phyloP scores from a whole-genome alignment of 2,888 invertebrate genomes.

The Parelbella ahira region DNA sequence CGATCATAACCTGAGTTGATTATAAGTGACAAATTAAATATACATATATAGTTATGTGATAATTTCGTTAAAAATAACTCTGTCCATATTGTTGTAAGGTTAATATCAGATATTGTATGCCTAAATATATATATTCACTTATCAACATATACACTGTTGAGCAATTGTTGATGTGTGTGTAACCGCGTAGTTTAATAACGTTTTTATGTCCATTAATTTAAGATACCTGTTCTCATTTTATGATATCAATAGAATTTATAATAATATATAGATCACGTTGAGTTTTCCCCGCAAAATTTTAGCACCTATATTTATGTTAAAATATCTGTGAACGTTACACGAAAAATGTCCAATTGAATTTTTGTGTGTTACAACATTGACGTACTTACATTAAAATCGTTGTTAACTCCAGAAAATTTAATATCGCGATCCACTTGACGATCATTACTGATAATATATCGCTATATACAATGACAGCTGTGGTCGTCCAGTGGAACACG shows the following conservation, averaged over 20 bases:
- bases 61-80: slow-evolving; percentile 36
- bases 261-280: slow-evolving; percentile 30
- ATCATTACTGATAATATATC: too few relatives aligned
- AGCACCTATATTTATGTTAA: slow-evolving; percentile 5
- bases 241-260: slow-evolving; percentile 31
- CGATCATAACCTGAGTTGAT: slow-evolving; percentile 23
- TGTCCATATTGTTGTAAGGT: slow-evolving; percentile 36
- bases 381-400: slow-evolving; percentile 4
- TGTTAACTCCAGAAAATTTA: too few relatives aligned
- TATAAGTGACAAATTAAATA: slow-evolving; percentile 26
- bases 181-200: slow-evolving; percentile 26
- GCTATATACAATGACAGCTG: too few relatives aligned
- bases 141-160: slow-evolving; percentile 20
- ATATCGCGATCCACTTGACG: too few relatives aligned
- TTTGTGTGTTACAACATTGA: slow-evolving; percentile 12
- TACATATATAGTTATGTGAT: slow-evolving; percentile 34
- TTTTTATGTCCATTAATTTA: slow-evolving; percentile 29
- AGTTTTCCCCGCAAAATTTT: slow-evolving; percentile 26
- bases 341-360: slow-evolving; percentile 1
- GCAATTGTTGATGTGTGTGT: slow-evolving; percentile 24
- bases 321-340: slow-evolving; percentile 10
- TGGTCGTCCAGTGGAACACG: too few relatives aligned
- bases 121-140: slow-evolving; percentile 28
- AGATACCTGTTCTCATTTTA: slow-evolving; percentile 30
- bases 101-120: slow-evolving; percentile 31